Conservation (phyloP, 2,888 invertebrate species). For the Watsonalla binaria region DNA sequence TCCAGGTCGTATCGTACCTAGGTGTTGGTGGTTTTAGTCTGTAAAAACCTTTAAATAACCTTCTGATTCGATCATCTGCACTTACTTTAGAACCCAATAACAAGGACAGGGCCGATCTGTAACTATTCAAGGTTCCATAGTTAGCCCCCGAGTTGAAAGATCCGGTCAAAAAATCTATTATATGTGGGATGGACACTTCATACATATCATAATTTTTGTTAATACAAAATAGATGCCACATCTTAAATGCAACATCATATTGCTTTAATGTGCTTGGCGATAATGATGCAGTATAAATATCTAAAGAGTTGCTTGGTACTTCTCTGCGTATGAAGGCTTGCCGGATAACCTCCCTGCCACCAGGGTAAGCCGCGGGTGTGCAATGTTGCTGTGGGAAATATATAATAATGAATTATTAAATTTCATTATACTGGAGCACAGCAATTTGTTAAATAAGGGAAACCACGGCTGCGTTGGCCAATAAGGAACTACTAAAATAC, state of each 20-base stretch:
- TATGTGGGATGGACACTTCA: conserved; percentile 1
- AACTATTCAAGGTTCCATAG: too few species aligned
- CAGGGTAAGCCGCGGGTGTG: conserved; percentile 12
- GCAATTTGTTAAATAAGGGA: conserved; percentile 1
- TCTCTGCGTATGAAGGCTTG: conserved; percentile 3
- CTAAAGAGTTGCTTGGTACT: conserved; percentile 2
- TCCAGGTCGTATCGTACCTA: neutral
- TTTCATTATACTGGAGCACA: neutral
- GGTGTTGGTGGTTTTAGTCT: conserved; percentile 3
- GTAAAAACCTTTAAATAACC: conserved; percentile 9
- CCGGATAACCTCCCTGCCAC: conserved; percentile 15
- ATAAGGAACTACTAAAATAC: conserved; percentile 7
- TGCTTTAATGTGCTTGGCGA: conserved; percentile 10
- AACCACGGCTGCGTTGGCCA: conserved; percentile 11
- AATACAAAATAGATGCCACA: conserved; percentile 9
- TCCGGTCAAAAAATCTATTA: conserved; percentile 6
- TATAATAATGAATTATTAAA: conserved; percentile 1
- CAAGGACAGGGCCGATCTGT: too few species aligned
- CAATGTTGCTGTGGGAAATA: conserved; percentile 4
- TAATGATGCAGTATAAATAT: conserved; percentile 12
- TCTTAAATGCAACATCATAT: conserved; percentile 6
- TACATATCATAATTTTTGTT: conserved; percentile 1
- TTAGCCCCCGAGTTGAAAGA: conserved; percentile 4
- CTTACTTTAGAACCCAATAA: too few species aligned
- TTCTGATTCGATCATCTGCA: conserved; percentile 7